Evolutionary conservation across 2,113 vertebrate species (phyloP), one percentile per base, ranked within the genome.

Genomic region (Odocoileus hemionus): DNA sequence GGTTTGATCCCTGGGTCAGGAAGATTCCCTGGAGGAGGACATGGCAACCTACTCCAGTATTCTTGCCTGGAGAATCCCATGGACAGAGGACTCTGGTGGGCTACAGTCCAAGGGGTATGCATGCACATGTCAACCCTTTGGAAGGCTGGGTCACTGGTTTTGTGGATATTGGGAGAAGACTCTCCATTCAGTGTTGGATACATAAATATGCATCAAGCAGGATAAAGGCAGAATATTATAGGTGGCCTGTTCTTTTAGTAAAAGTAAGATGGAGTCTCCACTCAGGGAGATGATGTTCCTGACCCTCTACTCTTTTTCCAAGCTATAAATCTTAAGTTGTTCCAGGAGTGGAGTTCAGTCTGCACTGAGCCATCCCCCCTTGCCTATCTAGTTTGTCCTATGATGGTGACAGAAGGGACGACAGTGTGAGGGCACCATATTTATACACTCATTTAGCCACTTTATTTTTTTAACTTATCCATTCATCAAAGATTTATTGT

Each of bases 111-210:
- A 13, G 36, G 36, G 36, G 70, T 3, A 76, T 7, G 36, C 70
- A 76, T 26, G 36, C 36, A 43, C 0, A 3, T 25, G 39, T 57
- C 28, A 4, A 1, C 47, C n/a, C 39, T 0, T 4, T 15, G 60
- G 39, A 21, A 82, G 50, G 15, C 39, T 28, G 19, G 17, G 47
- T 39, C 58, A 9, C 6, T 11, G 28, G 74, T 23, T 57, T 36
- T 17, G 12, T 28, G 26, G 43, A 11, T 19, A 13, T 15, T 36
- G 91, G 45, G 58, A 91, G 15, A 43, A 52, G 8, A 33, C 6
- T 43, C 9, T 85, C 13, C 13, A 3, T 52, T 86, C 17, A 25
- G 39, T 89, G 57, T 13, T 43, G 28, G 30, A 11, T 78, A 7
- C 10, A 28, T 47, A 17, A 26, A 55, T 11, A n/a, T n/a, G 8